Percentiles rank a stretch among this genome's conserved stretches.
These are phyloP conservation scores for Enteromius viviparus DNA, from an alignment of 2,797 vertebrate species.

Conservation along the genomic window DNA sequence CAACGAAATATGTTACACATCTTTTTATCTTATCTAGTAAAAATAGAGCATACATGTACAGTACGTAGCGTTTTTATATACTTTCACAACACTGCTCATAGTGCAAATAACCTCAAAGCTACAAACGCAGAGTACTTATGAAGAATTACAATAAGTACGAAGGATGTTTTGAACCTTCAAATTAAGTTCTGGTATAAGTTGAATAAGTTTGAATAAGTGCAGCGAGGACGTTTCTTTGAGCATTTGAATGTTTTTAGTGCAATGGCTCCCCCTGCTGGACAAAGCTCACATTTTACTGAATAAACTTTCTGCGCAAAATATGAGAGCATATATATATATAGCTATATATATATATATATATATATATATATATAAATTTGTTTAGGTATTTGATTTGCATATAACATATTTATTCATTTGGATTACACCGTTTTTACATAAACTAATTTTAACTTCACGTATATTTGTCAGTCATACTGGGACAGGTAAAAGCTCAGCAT, in stretches of 20 bases:
- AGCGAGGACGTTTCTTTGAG: background rate
- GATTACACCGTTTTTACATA: background rate
- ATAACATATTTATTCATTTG: background rate
- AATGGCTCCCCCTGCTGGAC: conserved; percentile 45
- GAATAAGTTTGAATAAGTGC: background rate
- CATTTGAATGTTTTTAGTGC: conserved; percentile 20
- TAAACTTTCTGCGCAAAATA: background rate
- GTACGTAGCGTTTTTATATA: background rate
- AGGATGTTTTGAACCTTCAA: background rate
- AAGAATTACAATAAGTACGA: background rate
- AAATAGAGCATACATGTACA: background rate
- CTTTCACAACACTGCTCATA: background rate
- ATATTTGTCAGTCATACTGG: background rate
- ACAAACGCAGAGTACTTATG: background rate
- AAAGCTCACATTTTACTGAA: background rate
- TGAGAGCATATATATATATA: background rate
- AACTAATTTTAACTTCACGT: background rate
- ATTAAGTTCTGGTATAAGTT: background rate
- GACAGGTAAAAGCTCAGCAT: background rate
- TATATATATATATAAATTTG: background rate
- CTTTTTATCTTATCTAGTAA: background rate
- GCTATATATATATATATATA: background rate
- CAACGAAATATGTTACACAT: conserved; percentile 4
- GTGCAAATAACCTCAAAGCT: background rate
- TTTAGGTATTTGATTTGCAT: background rate